A percentile compares a stretch with the other conserved stretches of the same genome.
Conservation (phyloP, 1,140 invertebrate species). For the Elymnias hypermnestra region DNA sequence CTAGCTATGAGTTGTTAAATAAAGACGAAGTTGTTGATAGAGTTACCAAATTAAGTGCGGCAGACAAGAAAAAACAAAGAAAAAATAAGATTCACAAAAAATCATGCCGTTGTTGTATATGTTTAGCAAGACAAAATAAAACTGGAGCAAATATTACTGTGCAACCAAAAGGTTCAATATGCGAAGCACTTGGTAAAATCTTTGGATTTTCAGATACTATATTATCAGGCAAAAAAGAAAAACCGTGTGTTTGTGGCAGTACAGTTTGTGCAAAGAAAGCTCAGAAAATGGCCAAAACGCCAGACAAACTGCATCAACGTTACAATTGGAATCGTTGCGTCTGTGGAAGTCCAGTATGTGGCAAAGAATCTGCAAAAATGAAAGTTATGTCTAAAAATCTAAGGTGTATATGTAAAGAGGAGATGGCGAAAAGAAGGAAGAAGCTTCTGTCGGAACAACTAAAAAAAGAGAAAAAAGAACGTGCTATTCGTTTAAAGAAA, state of each 20-base stretch:
- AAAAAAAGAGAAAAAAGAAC: slow-evolving; percentile 10
- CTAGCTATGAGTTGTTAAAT: slow-evolving; percentile 1
- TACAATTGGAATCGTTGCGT: slow-evolving; percentile 13
- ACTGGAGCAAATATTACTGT: neutral
- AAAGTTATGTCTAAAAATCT: neutral
- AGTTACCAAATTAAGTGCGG: neutral
- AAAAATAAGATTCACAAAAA: slow-evolving; percentile 12
- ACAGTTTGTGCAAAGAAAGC: slow-evolving; percentile 15
- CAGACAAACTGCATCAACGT: neutral
- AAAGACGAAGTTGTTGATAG: slow-evolving; percentile 4
- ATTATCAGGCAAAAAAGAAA: neutral
- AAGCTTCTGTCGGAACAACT: slow-evolving; percentile 3
- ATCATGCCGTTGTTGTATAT: slow-evolving; percentile 23
- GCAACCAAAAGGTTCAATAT: neutral
- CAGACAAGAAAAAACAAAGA: slow-evolving; percentile 1
- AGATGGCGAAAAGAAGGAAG: slow-evolving; percentile 8
- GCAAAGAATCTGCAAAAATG: slow-evolving; percentile 20
- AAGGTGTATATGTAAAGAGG: neutral
- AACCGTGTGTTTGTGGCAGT: slow-evolving; percentile 24
- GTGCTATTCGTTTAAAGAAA: slow-evolving; percentile 11
- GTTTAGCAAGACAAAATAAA: slow-evolving; percentile 14
- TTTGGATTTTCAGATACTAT: neutral
- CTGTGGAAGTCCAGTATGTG: slow-evolving; percentile 23
- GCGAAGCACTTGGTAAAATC: neutral
- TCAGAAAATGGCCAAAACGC: slow-evolving; percentile 1